Evolutionary conservation across 2,888 invertebrate species (phyloP).

Genomic region (Automeris io): DNA sequence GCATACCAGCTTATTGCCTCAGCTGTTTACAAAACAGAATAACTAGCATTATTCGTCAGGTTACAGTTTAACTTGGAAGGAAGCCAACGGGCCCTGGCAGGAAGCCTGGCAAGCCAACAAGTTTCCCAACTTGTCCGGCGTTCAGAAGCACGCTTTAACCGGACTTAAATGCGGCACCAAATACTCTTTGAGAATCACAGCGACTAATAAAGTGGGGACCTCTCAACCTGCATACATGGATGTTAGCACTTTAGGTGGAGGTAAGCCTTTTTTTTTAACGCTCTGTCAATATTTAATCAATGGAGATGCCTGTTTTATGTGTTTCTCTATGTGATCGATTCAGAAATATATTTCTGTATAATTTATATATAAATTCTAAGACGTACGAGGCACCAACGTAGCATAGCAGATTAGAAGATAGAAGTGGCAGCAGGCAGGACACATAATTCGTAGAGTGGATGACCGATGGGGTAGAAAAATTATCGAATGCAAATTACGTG

Average conservation of each 20-base stretch:
- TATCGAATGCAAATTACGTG: no score
- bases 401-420: no score
- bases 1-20: neutral
- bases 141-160: conserved; percentile 79
- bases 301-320: no score
- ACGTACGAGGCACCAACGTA: no score
- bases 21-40: conserved; percentile 3
- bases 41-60: conserved; percentile 31
- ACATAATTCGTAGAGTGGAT: no score
- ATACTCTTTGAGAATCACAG: conserved; percentile 87
- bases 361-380: no score
- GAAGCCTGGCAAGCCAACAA: conserved; percentile 79
- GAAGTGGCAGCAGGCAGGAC: no score
- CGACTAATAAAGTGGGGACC: conserved; percentile 88
- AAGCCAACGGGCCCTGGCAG: conserved; percentile 66
- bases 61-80: conserved; percentile 72
- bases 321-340: no score
- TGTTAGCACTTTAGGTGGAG: conserved; percentile 78
- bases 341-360: no score
- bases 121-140: conserved; percentile 72
- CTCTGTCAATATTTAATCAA: no score
- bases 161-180: conserved; percentile 89
- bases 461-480: no score
- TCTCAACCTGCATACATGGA: conserved; percentile 82
- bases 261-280: conserved; percentile 34